phyloP scores from a whole-genome alignment of 2,113 vertebrate genomes.

The Lampris incognitus region DNA sequence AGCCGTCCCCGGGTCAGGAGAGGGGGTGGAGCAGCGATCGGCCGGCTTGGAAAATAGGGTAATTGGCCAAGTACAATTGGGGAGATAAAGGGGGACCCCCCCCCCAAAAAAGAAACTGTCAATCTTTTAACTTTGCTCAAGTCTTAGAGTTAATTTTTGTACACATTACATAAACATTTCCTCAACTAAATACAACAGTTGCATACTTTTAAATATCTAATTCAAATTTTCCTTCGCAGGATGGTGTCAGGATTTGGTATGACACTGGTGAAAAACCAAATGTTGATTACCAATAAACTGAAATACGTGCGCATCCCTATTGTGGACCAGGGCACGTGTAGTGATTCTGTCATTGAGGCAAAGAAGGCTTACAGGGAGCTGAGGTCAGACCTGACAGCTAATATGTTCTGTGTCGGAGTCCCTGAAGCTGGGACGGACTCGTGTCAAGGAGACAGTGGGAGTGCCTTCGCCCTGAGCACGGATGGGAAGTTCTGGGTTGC shows the following conservation, averaged over 20 bases:
- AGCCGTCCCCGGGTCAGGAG: no score
- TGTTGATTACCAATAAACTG: constrained; percentile 41
- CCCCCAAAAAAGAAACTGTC: no score
- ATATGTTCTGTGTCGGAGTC: constrained; percentile 76
- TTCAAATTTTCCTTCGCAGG: constrained; percentile 45
- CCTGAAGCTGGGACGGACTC: constrained; percentile 64
- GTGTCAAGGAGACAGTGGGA: constrained; percentile 64
- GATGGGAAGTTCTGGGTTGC: constrained; percentile 51
- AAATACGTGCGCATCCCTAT: constrained; percentile 63
- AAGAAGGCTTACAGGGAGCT: accelerated
- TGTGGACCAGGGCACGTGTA: constrained; percentile 58
- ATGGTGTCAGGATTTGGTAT: constrained; percentile 65
- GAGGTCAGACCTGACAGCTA: constrained; percentile 37
- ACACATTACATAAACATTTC: no score
- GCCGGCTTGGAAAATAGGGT: no score
- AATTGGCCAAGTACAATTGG: no score
- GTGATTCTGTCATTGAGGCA: accelerated
- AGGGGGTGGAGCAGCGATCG: no score
- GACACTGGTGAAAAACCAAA: not conserved
- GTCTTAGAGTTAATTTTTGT: no score
- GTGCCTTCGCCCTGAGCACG: constrained; percentile 39
- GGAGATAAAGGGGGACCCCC: no score
- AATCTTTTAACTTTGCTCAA: no score
- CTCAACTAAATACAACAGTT: no score
- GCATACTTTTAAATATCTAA: not conserved